These are phyloP conservation scores for Porites cylindrica DNA, from an alignment of 92 coral and sea anemone species.

Conservation along the genomic window DNA sequence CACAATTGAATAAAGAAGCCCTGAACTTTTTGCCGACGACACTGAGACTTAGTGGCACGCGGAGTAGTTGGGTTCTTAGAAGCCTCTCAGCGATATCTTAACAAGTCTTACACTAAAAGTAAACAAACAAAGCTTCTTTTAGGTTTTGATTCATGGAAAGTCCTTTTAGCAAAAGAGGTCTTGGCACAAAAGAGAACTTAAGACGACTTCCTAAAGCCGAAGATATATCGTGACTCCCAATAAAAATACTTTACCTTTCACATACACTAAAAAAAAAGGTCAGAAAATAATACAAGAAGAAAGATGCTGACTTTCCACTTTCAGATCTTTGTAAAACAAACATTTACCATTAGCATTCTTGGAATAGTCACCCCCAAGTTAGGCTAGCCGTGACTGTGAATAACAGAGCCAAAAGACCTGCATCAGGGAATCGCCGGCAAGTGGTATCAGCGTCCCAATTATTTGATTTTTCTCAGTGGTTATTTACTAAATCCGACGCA, in stretches of 20 bases:
- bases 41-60: background rate
- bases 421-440: background rate
- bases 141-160: slow-evolving; percentile 5
- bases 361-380: background rate
- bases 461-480: background rate
- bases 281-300: background rate
- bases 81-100: background rate
- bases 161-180: background rate
- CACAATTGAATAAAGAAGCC: too few species aligned
- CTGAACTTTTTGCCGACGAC: too few species aligned
- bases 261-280: background rate
- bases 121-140: slow-evolving; percentile 34
- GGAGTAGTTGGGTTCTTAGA: background rate
- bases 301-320: background rate
- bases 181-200: slow-evolving; percentile 16
- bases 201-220: slow-evolving; percentile 13
- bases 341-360: background rate
- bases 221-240: slow-evolving; percentile 25
- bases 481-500: background rate
- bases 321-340: background rate
- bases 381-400: background rate
- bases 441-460: background rate
- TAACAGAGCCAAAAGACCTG: background rate
- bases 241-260: background rate
- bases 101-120: slow-evolving; percentile 12